Evolutionary conservation across 1,140 invertebrate genomes (phyloP).

Genomic region (Bathynomus jamesi): DNA sequence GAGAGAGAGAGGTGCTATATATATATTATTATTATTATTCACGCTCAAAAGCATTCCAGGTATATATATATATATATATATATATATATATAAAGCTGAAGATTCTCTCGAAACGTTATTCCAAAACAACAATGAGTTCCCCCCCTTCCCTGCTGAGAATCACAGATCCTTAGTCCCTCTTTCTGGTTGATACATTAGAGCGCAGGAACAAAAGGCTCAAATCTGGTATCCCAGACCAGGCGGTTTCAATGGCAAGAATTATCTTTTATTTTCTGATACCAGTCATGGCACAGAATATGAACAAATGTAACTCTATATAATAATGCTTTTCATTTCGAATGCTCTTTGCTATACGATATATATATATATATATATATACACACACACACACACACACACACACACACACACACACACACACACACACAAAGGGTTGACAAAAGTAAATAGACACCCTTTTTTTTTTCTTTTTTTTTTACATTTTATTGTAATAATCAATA

Average conservation of each 20-base stretch:
- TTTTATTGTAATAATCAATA: too few relatives aligned
- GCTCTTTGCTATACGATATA: neutral
- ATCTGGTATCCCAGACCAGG: neutral
- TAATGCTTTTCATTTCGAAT: neutral
- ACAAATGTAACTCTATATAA: neutral
- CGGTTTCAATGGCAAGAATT: neutral
- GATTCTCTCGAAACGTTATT: neutral
- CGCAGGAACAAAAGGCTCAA: neutral
- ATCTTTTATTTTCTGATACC: neutral
- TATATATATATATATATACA: neutral
- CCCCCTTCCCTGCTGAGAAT: neutral
- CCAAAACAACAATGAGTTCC: neutral
- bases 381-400: neutral
- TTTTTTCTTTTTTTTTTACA: too few relatives aligned
- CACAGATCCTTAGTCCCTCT: neutral
- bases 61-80: too few relatives aligned
- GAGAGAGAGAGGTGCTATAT: neutral
- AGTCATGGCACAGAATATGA: neutral
- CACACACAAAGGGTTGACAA: neutral
- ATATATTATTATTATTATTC: neutral
- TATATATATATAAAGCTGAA: neutral
- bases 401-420: neutral
- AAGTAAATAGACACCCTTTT: too few relatives aligned
- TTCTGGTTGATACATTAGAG: neutral
- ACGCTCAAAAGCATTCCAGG: neutral